Evolutionary conservation across 2,113 vertebrate genomes (phyloP), one percentile per base, ranked within the genome.

Genomic region (Genyomyrus donnyi): DNA sequence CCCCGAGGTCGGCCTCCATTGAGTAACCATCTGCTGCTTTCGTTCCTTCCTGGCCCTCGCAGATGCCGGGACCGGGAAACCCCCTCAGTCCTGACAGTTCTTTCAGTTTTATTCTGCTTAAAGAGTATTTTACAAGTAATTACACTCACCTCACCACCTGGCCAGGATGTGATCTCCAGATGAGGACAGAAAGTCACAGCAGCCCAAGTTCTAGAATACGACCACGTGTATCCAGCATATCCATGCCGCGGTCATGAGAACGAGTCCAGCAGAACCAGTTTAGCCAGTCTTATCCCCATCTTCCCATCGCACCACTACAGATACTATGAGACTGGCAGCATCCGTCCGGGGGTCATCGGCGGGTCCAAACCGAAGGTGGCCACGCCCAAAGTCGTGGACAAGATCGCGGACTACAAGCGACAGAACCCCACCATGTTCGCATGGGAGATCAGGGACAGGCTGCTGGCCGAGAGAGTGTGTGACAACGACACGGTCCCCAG

Each of bases 371-470:
- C 98, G 98, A 99, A 99, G 97, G 98, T 99, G 88, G 98, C 98
- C 97, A 99, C 98, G 90, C 98, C 98, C 96, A 99, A 99, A 98
- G 98, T 99, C 92, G 98, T 99, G 11, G 98, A 99, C 94, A 99
- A 99, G 95, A 99, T 99, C 1, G 98, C 98, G 3, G 98, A 99
- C 92, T 99, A 99, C 95, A 99, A 99, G 93, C 98, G 98, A 94
- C 98, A 99, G 97, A 99, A 99, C 92, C 98, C 98, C 93, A 99
- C 98, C 95, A 99, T 99, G 98, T 99, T 99, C 97, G 98, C 98
- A 96, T 99, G 98, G 98, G 98, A 99, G 96, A 99, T 99, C 95
- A 97, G 98, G 94, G 98, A 99, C 92, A 95, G 98, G 90, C 97
- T 99, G 89, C 96, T 99, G 53, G 98, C 98, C 0, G 98, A 99